A percentile compares a stretch with the other conserved stretches of the same genome.
These are phyloP conservation scores for Seriola rivoliana DNA, from an alignment of 2,113 vertebrate genomes.

Conservation along the genomic window DNA sequence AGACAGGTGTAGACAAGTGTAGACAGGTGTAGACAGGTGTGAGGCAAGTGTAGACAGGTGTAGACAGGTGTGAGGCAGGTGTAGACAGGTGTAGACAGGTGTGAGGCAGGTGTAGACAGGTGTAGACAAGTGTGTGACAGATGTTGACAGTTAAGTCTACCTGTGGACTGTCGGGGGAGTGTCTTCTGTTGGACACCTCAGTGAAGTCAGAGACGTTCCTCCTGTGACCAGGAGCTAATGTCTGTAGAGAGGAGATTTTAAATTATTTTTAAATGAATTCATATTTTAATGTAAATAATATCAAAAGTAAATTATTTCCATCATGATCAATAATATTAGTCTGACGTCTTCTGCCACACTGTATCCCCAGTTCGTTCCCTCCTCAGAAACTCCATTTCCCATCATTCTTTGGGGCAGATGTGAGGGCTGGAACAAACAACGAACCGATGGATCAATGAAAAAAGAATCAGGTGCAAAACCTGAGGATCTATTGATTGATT, in stretches of 20 bases:
- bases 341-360: constrained; percentile 67
- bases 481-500: neutral
- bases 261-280: too few species aligned
- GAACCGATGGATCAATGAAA: neutral
- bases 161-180: constrained; percentile 68
- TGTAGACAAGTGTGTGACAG: too few species aligned
- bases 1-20: neutral
- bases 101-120: too few species aligned
- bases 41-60: too few species aligned
- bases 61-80: too few species aligned
- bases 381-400: constrained; percentile 69
- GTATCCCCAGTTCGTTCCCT: constrained; percentile 58
- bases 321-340: neutral
- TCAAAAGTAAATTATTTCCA: too few species aligned
- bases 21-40: too few species aligned
- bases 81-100: too few species aligned
- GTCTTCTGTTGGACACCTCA: constrained; percentile 52
- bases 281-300: too few species aligned
- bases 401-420: constrained; percentile 48
- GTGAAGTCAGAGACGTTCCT: constrained; percentile 76
- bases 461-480: neutral
- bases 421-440: constrained; percentile 18
- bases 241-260: constrained; percentile 9
- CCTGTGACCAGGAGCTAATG: constrained; percentile 65
- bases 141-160: constrained; percentile 38